Evolutionary conservation across 2,797 vertebrate species (phyloP), one percentile per base, ranked within the genome.

Genomic region (Parauchenoglanis punctatus): DNA sequence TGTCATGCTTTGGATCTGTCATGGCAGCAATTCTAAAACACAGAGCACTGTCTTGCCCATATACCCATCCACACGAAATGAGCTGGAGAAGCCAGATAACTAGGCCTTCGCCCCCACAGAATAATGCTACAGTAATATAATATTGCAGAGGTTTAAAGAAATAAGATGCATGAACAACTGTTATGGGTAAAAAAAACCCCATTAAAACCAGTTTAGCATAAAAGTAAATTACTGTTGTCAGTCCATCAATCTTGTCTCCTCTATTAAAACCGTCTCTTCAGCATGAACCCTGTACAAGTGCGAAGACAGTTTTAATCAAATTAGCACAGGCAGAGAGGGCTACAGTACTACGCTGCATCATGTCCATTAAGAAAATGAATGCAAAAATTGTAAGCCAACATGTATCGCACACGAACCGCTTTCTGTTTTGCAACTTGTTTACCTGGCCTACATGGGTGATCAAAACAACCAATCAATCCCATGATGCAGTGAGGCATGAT

Each of bases 381-480:
- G 76, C n/a, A 59, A 85, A 28, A 20, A 52, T 46, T 77, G 15
- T 52, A 78, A 40, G 40, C 13, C 76, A 23, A 84, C 31, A n/a
- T 44, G 2, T 13, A 25, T 67, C 52, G 44, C 31, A 81, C 25
- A 20, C 63, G 31, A 75, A 18, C 0, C n/a, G 20, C 3, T 72
- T 58, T 56, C 67, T 44, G 52, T 40, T 31, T 67, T 17, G 40
- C 10, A 68, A 54, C 46, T 13, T 23, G 82, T 81, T 81, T 70
- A 61, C 61, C 81, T 84, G 81, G 80, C 20, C 49, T 40, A 75
- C 23, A 46, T 28, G 20, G 81, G 35, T 73, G 73, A 81, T 83
- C 81, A 67, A 86, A 59, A 89, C 85, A 87, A 28, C 85, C 87
- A 86, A 89, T 91, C 87, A 89, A 90, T 89, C 81, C 68, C 89